Conservation (phyloP, 2,888 invertebrate genomes). For the Catocala fraxini region DNA sequence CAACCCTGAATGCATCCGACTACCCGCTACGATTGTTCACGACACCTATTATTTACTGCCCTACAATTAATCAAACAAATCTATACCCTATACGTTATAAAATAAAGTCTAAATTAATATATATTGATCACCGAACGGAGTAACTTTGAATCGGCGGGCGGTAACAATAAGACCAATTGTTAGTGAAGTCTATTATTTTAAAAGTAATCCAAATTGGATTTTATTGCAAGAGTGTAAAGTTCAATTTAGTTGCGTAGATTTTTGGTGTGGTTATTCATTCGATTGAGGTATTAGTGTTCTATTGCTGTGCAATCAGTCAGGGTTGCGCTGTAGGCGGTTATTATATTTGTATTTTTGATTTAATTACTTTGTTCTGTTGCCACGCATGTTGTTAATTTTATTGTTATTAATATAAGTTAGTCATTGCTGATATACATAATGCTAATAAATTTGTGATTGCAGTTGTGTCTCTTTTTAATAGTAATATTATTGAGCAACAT, state of each 20-base stretch:
- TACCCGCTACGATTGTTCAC: conserved; percentile 71
- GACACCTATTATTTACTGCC: conserved; percentile 73
- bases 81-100: conserved; percentile 46
- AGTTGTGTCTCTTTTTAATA: too few species aligned
- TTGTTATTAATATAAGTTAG: too few species aligned
- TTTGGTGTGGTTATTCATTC: conserved; percentile 66
- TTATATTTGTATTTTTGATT: conserved; percentile 32
- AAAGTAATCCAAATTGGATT: conserved; percentile 50
- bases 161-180: conserved; percentile 85
- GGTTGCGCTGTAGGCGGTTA: conserved; percentile 49
- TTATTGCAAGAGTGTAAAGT: conserved; percentile 46
- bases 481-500: too few species aligned
- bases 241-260: conserved; percentile 50
- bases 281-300: conserved; percentile 79
- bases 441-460: too few species aligned
- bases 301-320: conserved; percentile 74
- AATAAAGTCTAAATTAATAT: conserved; percentile 45
- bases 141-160: conserved; percentile 82
- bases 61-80: conserved; percentile 56
- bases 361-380: conserved; percentile 38
- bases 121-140: conserved; percentile 49
- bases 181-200: conserved; percentile 62
- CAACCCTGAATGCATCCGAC: conserved; percentile 66
- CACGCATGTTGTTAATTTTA: not conserved
- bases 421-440: too few species aligned